phyloP scores from a whole-genome alignment of 2,888 invertebrate species.

The Buathra laborator region DNA sequence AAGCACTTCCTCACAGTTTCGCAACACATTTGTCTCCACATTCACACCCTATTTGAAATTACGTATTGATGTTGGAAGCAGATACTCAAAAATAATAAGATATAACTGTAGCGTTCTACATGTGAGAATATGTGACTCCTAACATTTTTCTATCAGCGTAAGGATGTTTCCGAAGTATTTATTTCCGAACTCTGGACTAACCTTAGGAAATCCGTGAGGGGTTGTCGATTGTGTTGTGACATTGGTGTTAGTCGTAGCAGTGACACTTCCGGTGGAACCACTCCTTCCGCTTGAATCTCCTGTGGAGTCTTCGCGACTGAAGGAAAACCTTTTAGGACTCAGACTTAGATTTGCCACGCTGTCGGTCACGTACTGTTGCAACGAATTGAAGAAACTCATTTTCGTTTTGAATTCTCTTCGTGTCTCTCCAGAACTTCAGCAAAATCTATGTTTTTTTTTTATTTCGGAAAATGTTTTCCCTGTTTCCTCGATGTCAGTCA shows the following conservation, averaged over 20 bases:
- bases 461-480: slow-evolving; percentile 11
- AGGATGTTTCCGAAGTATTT: too few species aligned
- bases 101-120: too few species aligned
- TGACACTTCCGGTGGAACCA: slow-evolving; percentile 82
- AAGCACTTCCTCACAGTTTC: too few species aligned
- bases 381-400: slow-evolving; percentile 95
- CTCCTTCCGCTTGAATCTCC: slow-evolving; percentile 77
- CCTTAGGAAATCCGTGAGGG: slow-evolving; percentile 82
- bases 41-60: too few species aligned
- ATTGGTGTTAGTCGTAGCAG: slow-evolving; percentile 84
- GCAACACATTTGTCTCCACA: too few species aligned
- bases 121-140: too few species aligned
- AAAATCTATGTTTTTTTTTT: background rate
- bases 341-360: slow-evolving; percentile 93
- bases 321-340: slow-evolving; percentile 91
- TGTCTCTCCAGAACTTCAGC: background rate
- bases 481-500: slow-evolving; percentile 24
- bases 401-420: slow-evolving; percentile 56
- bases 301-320: slow-evolving; percentile 89
- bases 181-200: slow-evolving; percentile 51
- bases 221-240: slow-evolving; percentile 74
- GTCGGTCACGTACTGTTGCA: slow-evolving; percentile 95
- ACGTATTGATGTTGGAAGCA: too few species aligned
- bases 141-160: too few species aligned
- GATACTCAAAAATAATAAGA: too few species aligned